Percentiles rank a stretch among this genome's conserved stretches.
Conservation (phyloP, 53 echinoderm and acorn worm species). For the Apostichopus leukothele region DNA sequence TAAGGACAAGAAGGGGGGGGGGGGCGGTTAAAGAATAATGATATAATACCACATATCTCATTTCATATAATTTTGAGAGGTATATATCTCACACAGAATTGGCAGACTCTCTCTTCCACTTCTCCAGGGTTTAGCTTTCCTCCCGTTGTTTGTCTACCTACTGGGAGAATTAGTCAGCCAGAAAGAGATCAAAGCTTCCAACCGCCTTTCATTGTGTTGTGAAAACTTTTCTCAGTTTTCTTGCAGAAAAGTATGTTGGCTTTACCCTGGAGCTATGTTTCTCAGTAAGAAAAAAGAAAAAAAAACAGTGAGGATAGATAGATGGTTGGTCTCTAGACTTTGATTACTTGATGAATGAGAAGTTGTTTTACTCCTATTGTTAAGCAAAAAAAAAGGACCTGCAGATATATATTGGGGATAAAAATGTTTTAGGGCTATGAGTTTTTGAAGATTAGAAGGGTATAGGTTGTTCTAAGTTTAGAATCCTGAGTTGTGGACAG, state of each 20-base stretch:
- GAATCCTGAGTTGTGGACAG: neutral
- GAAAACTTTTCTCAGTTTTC: conserved; percentile 31
- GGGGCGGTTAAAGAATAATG: neutral
- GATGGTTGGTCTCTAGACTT: neutral
- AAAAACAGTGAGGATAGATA: neutral
- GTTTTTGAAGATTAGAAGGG: neutral
- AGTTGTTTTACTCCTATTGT: conserved; percentile 6
- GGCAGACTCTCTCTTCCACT: neutral
- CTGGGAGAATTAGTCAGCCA: conserved; percentile 32
- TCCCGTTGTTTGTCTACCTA: conserved; percentile 19
- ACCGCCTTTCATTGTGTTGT: conserved; percentile 24
- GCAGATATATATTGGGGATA: neutral
- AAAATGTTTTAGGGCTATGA: neutral
- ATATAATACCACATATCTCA: neutral
- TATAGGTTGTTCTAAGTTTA: neutral
- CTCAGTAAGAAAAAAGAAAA: neutral
- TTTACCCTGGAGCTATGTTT: conserved; percentile 18
- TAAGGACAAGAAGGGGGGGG: too few species aligned
- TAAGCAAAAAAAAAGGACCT: neutral
- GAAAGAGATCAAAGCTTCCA: conserved; percentile 15
- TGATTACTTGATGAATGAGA: neutral
- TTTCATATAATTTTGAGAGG: neutral
- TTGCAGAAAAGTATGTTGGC: conserved; percentile 33
- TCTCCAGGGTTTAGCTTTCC: neutral
- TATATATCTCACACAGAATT: neutral